Base-by-base conservation (phyloP, 2,113 vertebrate species). In the Uria lomvia region DNA sequence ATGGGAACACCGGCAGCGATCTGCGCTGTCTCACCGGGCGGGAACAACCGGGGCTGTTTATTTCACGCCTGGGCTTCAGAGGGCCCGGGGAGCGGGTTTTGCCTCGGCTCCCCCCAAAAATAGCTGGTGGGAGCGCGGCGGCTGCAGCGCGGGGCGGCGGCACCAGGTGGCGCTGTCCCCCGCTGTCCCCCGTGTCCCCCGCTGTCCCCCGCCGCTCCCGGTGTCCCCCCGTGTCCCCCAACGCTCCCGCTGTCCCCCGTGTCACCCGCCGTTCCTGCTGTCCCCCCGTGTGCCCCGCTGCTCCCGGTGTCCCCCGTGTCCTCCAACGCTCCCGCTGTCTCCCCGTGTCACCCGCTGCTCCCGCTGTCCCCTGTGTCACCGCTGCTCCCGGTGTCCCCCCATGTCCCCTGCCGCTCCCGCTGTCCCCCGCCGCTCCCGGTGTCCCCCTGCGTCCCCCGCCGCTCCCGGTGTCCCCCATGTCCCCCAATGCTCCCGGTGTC, bases 81-180 rank as follows among this genome's bases (percentile, higher is more conserved):
- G 74, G 76, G 29, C 7, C 29, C 45, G 40, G 87, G 84, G 27
- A 59, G 59, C 34, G 42, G 60, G 20, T 58, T 42, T 30, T 42
- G 9, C 43, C 17, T 4, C 42, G 58, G 60, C 70, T 82, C 40
- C 13, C 29, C 68, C 42, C 52, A 53, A 15, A 43, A 66, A 23
- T 15, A 45, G 29, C 29, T 15, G 74, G 78, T 23, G 38, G 67
- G 67, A 43, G 71, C 20, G 50, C 29, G 4, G 34, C 12, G 27
- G 12, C 56, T 94, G 96, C 88, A 95, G 73, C 83, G 88, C 82
- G 47, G 17, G 14, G 34, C 40, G 83, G 8, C 5, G 74, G 60
- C 98, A 97, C 88, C 90, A 98, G 98, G 84, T 88, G 98, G 97
- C 68, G 96, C 53, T 89, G 47, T 47, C 40, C 40, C 40, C 40